Evolutionary conservation across 2,888 invertebrate genomes (phyloP).

Genomic region (Taenaris catops): DNA sequence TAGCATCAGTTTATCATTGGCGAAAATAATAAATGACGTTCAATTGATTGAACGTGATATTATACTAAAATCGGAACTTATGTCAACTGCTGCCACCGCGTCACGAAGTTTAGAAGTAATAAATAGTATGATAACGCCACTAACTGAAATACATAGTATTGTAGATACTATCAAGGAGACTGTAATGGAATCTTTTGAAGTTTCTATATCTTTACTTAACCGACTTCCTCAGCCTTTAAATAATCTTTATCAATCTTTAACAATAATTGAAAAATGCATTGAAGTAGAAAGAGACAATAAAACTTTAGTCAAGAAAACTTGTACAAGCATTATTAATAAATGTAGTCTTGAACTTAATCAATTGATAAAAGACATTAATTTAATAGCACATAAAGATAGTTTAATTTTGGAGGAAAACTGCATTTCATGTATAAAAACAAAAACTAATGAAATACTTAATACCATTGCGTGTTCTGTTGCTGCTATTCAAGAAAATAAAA

Average conservation of each 20-base stretch:
- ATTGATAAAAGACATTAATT: slow-evolving; percentile 62
- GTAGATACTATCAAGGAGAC: slow-evolving; percentile 74
- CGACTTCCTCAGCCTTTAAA: slow-evolving; percentile 80
- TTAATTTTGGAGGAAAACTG: slow-evolving; percentile 55
- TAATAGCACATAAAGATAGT: slow-evolving; percentile 64
- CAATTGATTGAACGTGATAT: slow-evolving; percentile 83
- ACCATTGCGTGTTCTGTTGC: slow-evolving; percentile 63
- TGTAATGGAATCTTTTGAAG: slow-evolving; percentile 46
- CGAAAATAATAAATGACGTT: slow-evolving; percentile 78
- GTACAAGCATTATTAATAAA: slow-evolving; percentile 82
- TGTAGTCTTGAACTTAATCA: slow-evolving; percentile 78
- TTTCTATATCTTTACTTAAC: slow-evolving; percentile 76
- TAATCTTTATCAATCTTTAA: slow-evolving; percentile 82
- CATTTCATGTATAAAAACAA: slow-evolving; percentile 57
- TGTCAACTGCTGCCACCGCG: slow-evolving; percentile 83
- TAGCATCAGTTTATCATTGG: slow-evolving; percentile 41
- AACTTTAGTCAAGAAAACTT: slow-evolving; percentile 84
- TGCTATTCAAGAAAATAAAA: slow-evolving; percentile 71
- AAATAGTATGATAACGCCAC: slow-evolving; percentile 79
- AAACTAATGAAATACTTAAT: slow-evolving; percentile 70
- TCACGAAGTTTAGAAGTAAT: slow-evolving; percentile 84
- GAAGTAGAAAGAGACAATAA: slow-evolving; percentile 83
- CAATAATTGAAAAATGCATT: slow-evolving; percentile 84
- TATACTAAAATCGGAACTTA: slow-evolving; percentile 81
- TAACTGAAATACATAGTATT: slow-evolving; percentile 82